Conservation (phyloP, 2,888 invertebrate genomes). For the Andrena haemorrhoa region DNA sequence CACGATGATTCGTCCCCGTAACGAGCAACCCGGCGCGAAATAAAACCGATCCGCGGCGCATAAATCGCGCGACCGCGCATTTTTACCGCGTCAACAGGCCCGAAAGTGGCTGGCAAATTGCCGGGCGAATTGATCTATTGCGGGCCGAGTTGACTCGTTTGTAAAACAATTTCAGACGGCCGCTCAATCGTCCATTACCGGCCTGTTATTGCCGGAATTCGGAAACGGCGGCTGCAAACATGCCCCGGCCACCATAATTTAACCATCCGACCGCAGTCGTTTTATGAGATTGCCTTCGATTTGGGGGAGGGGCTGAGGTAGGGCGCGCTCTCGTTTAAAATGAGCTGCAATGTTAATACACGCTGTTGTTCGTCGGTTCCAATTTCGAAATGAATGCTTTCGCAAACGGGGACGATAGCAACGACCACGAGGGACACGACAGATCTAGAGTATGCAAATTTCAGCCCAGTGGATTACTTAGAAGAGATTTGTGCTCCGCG, state of each 20-base stretch:
- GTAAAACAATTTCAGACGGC: conserved; percentile 58
- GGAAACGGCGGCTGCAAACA: conserved; percentile 44
- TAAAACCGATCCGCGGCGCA: conserved; percentile 32
- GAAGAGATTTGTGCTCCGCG: too few relatives aligned
- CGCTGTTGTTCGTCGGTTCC: background rate
- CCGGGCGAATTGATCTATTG: conserved; percentile 53
- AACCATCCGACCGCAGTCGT: conserved; percentile 40
- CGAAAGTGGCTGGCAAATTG: conserved; percentile 50
- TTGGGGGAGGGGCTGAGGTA: background rate
- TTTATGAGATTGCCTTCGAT: conserved; percentile 35
- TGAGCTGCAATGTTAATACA: conserved; percentile 7
- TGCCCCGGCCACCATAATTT: conserved; percentile 34
- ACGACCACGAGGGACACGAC: background rate
- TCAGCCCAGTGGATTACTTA: too few relatives aligned
- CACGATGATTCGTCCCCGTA: conserved; percentile 18
- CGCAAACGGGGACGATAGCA: background rate
- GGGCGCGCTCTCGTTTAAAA: background rate
- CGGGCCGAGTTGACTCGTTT: conserved; percentile 57
- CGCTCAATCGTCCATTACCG: conserved; percentile 47
- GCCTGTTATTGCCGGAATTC: conserved; percentile 43
- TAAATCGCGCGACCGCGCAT: conserved; percentile 38
- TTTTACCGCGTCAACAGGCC: conserved; percentile 31
- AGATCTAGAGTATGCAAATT: background rate
- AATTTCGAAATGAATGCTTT: background rate
- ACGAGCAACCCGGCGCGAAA: conserved; percentile 25